A percentile compares a stretch with the other conserved stretches of the same genome.
Conservation (phyloP, 1,140 invertebrate species). For the Leptinotarsa lineolata region DNA sequence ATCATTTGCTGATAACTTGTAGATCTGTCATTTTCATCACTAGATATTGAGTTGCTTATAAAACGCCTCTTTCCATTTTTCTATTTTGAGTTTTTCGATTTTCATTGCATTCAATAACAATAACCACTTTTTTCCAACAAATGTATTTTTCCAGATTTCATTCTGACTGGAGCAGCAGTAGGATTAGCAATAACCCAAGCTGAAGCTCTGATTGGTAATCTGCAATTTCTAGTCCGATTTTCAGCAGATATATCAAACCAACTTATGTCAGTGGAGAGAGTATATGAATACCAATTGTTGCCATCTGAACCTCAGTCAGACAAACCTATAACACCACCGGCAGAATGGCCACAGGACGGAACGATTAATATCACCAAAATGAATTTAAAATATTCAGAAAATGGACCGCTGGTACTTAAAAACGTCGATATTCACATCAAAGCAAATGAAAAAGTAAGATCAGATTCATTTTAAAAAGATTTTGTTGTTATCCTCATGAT, state of each 20-base stretch:
- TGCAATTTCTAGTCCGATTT: conserved; percentile 67
- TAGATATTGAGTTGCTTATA: too few relatives aligned
- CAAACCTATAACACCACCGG: conserved; percentile 50
- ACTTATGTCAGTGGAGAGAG: conserved; percentile 21
- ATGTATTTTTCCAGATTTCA: background rate
- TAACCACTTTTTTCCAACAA: background rate
- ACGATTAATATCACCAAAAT: conserved; percentile 59
- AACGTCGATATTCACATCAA: conserved; percentile 64
- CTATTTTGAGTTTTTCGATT: too few relatives aligned
- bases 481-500: too few relatives aligned
- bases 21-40: too few relatives aligned
- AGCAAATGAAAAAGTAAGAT: conserved; percentile 75
- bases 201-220: conserved; percentile 61
- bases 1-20: too few relatives aligned
- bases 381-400: conserved; percentile 61
- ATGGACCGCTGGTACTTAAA: conserved; percentile 63
- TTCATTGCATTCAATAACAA: background rate
- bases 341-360: conserved; percentile 56
- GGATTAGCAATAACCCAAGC: conserved; percentile 65
- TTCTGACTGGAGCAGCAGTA: conserved; percentile 52
- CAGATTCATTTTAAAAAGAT: background rate
- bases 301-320: conserved; percentile 42
- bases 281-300: conserved; percentile 55
- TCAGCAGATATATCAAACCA: conserved; percentile 59
- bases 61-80: too few relatives aligned